These are phyloP conservation scores for Amaurobius ferox DNA, from an alignment of 2,888 invertebrate species.

Conservation along the genomic window DNA sequence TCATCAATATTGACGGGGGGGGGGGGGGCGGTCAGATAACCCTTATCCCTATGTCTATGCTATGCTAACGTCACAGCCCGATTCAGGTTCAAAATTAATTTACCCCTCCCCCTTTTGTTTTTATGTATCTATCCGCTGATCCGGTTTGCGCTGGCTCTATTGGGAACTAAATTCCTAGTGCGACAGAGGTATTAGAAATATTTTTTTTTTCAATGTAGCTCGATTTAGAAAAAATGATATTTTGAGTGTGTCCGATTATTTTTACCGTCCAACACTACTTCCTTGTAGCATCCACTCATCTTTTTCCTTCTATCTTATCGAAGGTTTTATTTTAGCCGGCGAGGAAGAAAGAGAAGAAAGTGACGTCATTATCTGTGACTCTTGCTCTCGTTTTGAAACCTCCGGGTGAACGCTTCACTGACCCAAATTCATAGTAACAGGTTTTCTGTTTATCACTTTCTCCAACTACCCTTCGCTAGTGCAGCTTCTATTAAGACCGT, in stretches of 20 bases:
- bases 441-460: conserved; percentile 59
- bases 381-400: conserved; percentile 47
- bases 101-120: no score
- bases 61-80: no score
- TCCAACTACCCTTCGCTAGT: conserved; percentile 11
- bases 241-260: conserved; percentile 20
- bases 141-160: no score
- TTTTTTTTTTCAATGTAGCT: no score
- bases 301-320: conserved; percentile 23
- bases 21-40: no score
- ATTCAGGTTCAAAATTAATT: no score
- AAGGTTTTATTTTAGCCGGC: conserved; percentile 43
- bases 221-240: background rate
- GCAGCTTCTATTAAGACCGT: background rate
- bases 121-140: no score
- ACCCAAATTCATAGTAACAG: conserved; percentile 47
- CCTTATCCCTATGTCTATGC: no score
- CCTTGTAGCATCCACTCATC: conserved; percentile 42
- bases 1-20: no score
- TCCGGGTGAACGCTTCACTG: conserved; percentile 63
- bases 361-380: conserved; percentile 49
- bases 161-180: no score
- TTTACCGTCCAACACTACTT: conserved; percentile 40
- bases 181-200: no score
- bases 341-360: conserved; percentile 27